Conservation (phyloP, 2,797 vertebrate species). For the Gymnothorax javanicus region DNA sequence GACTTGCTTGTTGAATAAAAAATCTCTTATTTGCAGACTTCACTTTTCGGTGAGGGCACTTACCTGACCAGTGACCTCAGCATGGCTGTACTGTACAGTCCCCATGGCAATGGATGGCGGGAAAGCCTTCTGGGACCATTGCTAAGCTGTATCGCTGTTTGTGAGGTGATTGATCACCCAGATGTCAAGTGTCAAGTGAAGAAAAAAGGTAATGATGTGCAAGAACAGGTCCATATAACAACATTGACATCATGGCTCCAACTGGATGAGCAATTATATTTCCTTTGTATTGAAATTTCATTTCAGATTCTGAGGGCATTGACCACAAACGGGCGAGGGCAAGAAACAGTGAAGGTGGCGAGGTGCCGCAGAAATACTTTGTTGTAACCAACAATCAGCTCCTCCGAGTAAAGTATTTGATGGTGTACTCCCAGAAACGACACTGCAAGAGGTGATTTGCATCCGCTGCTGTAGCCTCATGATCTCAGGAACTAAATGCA, state of each 20-base stretch:
- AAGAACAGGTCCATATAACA: neutral
- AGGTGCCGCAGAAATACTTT: slow-evolving; percentile 95
- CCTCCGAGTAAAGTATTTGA: slow-evolving; percentile 89
- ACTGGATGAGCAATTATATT: neutral
- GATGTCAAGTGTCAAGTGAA: slow-evolving; percentile 96
- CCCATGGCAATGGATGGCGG: slow-evolving; percentile 87
- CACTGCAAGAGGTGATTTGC: slow-evolving; percentile 73
- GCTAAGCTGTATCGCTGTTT: slow-evolving; percentile 94
- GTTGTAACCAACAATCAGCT: slow-evolving; percentile 98
- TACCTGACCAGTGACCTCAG: slow-evolving; percentile 98
- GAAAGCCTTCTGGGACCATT: slow-evolving; percentile 82
- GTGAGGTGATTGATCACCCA: slow-evolving; percentile 96
- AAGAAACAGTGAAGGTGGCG: slow-evolving; percentile 92
- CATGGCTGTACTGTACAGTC: slow-evolving; percentile 95
- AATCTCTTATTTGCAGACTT: slow-evolving; percentile 76
- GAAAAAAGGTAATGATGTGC: slow-evolving; percentile 77
- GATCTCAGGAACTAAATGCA: neutral
- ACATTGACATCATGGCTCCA: neutral
- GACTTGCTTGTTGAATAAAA: neutral
- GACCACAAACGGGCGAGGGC: slow-evolving; percentile 89
- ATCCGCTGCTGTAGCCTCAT: too few relatives aligned
- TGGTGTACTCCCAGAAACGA: slow-evolving; percentile 91
- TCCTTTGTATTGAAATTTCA: neutral
- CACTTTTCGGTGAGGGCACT: slow-evolving; percentile 95
- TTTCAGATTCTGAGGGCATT: slow-evolving; percentile 86